Evolutionary conservation across 53 echinoderm and acorn worm genomes (phyloP).

Genomic region (Stichopus horrens): DNA sequence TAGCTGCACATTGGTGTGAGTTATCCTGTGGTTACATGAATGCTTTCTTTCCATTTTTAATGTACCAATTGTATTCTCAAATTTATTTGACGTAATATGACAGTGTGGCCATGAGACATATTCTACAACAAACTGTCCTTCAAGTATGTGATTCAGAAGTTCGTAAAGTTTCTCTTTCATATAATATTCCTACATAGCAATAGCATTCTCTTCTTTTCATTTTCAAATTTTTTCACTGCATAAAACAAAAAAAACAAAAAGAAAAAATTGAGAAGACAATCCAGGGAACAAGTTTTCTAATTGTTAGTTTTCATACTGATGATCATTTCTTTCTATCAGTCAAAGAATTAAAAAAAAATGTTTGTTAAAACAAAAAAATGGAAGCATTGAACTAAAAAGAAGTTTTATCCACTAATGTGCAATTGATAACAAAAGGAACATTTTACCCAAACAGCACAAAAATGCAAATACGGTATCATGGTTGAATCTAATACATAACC

Average conservation of each 20-base stretch:
- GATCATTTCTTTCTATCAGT: neutral
- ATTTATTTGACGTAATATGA: neutral
- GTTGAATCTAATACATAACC: too few relatives aligned
- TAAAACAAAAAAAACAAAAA: too few relatives aligned
- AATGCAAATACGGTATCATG: too few relatives aligned
- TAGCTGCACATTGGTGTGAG: neutral
- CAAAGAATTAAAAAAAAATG: neutral
- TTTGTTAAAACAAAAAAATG: neutral
- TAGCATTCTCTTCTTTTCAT: constrained; percentile 29
- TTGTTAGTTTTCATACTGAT: constrained; percentile 14
- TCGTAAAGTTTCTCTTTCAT: constrained; percentile 3
- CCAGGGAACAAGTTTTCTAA: constrained; percentile 39
- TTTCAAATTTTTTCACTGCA: constrained; percentile 1
- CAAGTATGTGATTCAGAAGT: neutral
- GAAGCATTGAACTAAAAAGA: too few relatives aligned
- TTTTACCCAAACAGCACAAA: too few relatives aligned
- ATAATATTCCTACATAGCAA: constrained; percentile 32
- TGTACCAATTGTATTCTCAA: constrained; percentile 7
- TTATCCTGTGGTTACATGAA: neutral
- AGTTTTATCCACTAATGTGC: too few relatives aligned
- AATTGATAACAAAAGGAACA: too few relatives aligned
- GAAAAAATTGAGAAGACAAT: neutral
- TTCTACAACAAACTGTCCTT: neutral
- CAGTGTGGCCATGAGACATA: neutral
- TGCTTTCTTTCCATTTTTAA: constrained; percentile 14